Base-by-base conservation (phyloP, 2,797 vertebrate species). In the Helostoma temminkii region DNA sequence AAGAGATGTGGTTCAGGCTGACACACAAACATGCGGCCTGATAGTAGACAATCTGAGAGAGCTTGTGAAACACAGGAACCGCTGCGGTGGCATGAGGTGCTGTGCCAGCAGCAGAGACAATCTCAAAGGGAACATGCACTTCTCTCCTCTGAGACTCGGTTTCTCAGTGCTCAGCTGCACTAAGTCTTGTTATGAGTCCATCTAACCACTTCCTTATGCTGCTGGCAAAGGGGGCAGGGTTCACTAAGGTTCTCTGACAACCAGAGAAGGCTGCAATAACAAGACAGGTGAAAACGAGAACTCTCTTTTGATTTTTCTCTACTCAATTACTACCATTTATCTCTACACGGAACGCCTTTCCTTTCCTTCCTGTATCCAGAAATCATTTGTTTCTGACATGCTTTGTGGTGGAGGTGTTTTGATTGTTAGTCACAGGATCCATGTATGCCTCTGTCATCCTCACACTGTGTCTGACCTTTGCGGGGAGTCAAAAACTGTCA, bases 191-290 rank as follows among this genome's bases (percentile, higher is more conserved):
- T 92, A 80, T 81, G 57, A 3, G 81, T 89, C 88, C 79, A 91
- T 93, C 91, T 95, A 94, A 95, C 94, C 94, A 90, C 95, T 95
- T 95, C 95, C 95, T 92, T 65, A 86, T 85, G 74, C 55, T 90
- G 89, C 93, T 82, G 90, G 93, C 93, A 74, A 60, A 86, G 43
- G 84, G 48, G 88, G 89, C 74, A 73, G 81, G 59, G 83, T 66
- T 85, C 86, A 90, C 22, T 53, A 81, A 71, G 71, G 77, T 86
- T 83, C 70, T 76, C 76, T 54, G 88, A 86, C 83, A 89, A 86
- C 72, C 83, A 82, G 55, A 82, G 76, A 76, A 86, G 84, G 64
- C 88, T 78, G 74, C 64, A 81, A 90, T 78, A 85, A 91, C 83
- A 89, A 80, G 66, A 72, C 48, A 1, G 21, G 74, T 80, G 69